These are phyloP conservation scores for Palythoa grandis DNA, from an alignment of 92 coral and sea anemone genomes.

Conservation along the genomic window DNA sequence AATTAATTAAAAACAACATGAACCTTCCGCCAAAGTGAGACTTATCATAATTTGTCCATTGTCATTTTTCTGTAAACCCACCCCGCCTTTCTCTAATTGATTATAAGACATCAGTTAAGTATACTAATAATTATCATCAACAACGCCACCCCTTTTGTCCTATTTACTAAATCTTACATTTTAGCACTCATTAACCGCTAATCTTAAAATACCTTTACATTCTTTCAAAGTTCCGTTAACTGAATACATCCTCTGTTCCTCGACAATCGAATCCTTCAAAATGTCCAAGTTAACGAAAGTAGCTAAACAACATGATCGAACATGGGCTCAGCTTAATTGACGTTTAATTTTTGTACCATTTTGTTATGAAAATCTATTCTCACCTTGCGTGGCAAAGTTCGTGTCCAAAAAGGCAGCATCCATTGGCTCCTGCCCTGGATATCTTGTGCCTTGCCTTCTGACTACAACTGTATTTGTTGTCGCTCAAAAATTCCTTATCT, in stretches of 20 bases:
- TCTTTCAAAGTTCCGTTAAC: background rate
- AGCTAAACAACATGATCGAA: conserved; percentile 48
- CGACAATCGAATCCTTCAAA: background rate
- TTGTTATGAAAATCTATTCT: too few relatives aligned
- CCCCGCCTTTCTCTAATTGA: background rate
- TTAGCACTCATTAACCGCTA: too few relatives aligned
- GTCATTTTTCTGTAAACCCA: background rate
- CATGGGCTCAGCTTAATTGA: conserved; percentile 58
- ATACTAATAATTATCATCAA: background rate
- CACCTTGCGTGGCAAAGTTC: conserved; percentile 44
- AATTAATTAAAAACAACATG: background rate
- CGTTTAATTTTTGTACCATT: conserved; percentile 47
- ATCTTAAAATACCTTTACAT: background rate
- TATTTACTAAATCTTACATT: too few relatives aligned
- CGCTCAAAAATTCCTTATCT: conserved; percentile 33
- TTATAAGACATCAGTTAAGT: background rate
- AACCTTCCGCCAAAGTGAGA: background rate
- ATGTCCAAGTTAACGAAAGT: conserved; percentile 16
- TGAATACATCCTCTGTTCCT: background rate
- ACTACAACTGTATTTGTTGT: conserved; percentile 46
- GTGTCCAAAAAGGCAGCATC: conserved; percentile 47
- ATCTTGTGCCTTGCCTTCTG: conserved; percentile 53
- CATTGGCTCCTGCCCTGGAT: conserved; percentile 49
- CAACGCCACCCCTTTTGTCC: too few relatives aligned
- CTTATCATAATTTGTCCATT: background rate